Conservation (phyloP, 2,888 invertebrate genomes). For the Oeneis ivallda region DNA sequence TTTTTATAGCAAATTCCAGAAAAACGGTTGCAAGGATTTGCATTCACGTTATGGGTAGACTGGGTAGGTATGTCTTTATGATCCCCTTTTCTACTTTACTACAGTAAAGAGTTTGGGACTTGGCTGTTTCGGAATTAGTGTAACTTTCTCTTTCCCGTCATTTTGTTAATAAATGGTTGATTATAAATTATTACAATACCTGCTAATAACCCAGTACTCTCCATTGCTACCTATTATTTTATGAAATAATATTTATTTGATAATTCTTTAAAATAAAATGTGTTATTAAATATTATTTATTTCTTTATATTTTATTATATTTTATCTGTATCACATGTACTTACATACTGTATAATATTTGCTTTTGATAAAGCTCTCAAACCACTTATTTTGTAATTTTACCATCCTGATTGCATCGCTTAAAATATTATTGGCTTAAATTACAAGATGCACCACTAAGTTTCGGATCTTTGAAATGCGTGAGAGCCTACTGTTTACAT, state of each 20-base stretch:
- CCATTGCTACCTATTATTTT: neutral
- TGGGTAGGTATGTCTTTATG: conserved; percentile 10
- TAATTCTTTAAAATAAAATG: neutral
- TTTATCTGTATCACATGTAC: neutral
- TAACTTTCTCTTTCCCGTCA: neutral
- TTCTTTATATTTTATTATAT: too few species aligned
- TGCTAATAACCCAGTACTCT: neutral
- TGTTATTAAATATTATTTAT: neutral
- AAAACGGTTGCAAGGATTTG: conserved; percentile 9
- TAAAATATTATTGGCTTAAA: neutral
- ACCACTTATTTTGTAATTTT: neutral
- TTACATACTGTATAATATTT: neutral
- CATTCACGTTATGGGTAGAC: conserved; percentile 13
- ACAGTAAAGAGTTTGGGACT: neutral
- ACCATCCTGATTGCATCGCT: neutral
- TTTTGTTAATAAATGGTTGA: neutral
- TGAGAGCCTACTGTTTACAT: conserved; percentile 73
- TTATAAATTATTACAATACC: neutral
- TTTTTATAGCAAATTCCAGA: conserved; percentile 20
- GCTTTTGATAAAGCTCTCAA: neutral
- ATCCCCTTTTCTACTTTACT: neutral
- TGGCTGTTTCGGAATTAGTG: neutral
- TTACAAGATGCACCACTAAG: neutral
- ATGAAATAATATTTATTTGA: neutral
- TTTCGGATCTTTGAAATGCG: conserved; percentile 58